A percentile compares a stretch with the other conserved stretches of the same genome.
Conservation (phyloP, 1,140 invertebrate species). For the Holotrichia oblita region DNA sequence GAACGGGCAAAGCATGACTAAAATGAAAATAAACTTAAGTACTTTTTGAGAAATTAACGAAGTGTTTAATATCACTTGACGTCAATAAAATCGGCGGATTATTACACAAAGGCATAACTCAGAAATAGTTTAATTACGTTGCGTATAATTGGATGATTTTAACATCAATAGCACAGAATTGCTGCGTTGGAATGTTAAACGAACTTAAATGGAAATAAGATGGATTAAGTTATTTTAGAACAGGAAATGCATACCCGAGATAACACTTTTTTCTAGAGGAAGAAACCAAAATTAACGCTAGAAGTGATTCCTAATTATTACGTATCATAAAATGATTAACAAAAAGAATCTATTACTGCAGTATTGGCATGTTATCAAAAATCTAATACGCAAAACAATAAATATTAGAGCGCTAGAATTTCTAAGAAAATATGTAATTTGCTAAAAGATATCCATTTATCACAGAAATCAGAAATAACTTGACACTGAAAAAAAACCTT, state of each 20-base stretch:
- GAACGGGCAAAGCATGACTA: neutral
- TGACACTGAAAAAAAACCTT: neutral
- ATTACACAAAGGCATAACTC: neutral
- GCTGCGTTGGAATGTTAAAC: neutral
- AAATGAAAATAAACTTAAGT: constrained; percentile 29
- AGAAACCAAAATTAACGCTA: too few relatives aligned
- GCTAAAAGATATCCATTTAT: neutral
- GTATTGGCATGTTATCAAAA: too few relatives aligned
- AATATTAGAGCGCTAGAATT: too few relatives aligned
- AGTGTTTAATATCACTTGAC: constrained; percentile 21
- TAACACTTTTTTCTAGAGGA: too few relatives aligned
- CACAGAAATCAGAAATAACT: neutral
- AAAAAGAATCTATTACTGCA: too few relatives aligned
- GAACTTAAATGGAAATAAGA: too few relatives aligned
- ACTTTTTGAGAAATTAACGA: constrained; percentile 7
- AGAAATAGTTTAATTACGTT: neutral
- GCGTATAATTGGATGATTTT: neutral
- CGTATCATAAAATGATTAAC: neutral
- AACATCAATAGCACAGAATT: neutral
- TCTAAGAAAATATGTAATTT: neutral
- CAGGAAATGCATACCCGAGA: too few relatives aligned
- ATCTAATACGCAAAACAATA: too few relatives aligned
- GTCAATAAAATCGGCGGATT: neutral
- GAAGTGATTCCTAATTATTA: neutral
- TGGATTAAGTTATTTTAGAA: too few relatives aligned